Evolutionary conservation across 1,140 invertebrate species (phyloP), one percentile per base, ranked within the genome.

Genomic region (Rhyacophila brunnea): DNA sequence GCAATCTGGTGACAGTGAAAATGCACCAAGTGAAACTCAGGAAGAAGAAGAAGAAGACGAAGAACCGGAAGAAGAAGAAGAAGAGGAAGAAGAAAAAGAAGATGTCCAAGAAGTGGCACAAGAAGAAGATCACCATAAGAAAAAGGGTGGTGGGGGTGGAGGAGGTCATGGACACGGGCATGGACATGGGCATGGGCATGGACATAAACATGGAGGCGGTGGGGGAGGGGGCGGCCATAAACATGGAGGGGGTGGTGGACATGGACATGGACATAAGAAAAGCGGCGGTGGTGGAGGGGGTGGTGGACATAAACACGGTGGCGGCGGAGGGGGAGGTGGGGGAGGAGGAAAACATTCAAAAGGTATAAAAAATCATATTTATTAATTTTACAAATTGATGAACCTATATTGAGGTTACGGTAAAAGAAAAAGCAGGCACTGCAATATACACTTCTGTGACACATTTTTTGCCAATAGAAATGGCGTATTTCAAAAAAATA

Each of bases 271-370:
- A 11, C 13, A 18, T 45, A 14, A 38, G 7, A 34, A 34, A 15
- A 32, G 47, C 18, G 47, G 47, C 13, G 47, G 47, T 14, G 28
- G 34, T 28, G 47, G 47, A 10, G 45, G 47, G 1, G 56, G 57
- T 7, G 17, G 56, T 4, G 56, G 56, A 4, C 35, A 38, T 6
- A 47, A 46, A 40, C 28, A 40, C 14, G 45, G 47, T 19, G 52
- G 51, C 7, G 52, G 45, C 14, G 58, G 51, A 13, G 36, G 51
- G 19, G 51, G 49, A 9, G 44, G 42, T 1, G 42, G 42, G 15
- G 52, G 15, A 14, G 59, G 36, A 10, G 52, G 58, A n/a, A 58
- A 62, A 53, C 50, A 52, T 17, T 47, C 51, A 6, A 57, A 62
- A 44, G 53, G 53, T 60, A 54, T 36, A n/a, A n/a, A n/a, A n/a